Conservation (phyloP, 2,797 vertebrate species). For the Argya squamiceps region DNA sequence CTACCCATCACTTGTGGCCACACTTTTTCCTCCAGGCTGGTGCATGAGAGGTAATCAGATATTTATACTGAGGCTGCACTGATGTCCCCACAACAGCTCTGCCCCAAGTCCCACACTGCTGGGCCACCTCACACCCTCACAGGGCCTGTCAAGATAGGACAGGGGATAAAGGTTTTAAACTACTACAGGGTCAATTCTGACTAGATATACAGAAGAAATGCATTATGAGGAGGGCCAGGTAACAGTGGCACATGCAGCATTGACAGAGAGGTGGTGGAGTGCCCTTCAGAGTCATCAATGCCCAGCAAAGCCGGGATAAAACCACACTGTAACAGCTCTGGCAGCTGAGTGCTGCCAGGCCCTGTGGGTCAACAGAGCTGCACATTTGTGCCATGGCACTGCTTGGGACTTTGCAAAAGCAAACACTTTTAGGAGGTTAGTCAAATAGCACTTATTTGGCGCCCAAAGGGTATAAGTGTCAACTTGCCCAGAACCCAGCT, state of each 20-base stretch:
- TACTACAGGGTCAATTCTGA: background rate
- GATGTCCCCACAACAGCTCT: background rate
- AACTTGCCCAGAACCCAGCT: background rate
- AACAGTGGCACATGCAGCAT: background rate
- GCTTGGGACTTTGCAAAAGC: background rate
- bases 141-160: rapidly evolving
- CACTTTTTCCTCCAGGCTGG: background rate
- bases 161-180: background rate
- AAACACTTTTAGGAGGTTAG: background rate
- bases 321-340: background rate
- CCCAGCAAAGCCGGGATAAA: background rate
- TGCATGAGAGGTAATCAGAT: background rate
- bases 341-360: background rate
- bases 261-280: background rate
- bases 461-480: rapidly evolving
- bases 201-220: background rate
- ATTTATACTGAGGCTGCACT: rapidly evolving
- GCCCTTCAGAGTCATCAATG: rapidly evolving
- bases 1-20: background rate
- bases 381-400: background rate
- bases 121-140: background rate
- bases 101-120: too few species aligned
- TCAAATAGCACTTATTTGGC: background rate
- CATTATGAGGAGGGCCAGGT: too few species aligned
- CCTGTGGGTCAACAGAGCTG: background rate